Conservation (phyloP, 2,888 invertebrate species). For the Drosophila colorata region DNA sequence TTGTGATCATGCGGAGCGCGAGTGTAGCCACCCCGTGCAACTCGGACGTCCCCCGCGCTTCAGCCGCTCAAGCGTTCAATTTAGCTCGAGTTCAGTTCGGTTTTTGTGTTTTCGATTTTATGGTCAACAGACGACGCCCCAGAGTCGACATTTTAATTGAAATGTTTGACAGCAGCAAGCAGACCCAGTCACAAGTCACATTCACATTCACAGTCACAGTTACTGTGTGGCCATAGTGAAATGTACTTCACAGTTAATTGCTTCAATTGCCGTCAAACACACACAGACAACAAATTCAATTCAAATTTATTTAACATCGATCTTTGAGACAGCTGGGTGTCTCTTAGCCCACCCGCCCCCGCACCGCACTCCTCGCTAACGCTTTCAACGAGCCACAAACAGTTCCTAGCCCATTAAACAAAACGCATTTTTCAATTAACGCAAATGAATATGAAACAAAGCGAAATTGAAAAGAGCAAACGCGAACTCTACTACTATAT, state of each 20-base stretch:
- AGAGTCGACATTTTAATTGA: conserved; percentile 65
- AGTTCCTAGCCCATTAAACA: conserved; percentile 30
- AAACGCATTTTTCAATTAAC: conserved; percentile 59
- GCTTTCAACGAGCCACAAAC: not conserved
- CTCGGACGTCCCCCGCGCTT: conserved; percentile 3
- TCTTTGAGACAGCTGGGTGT: conserved; percentile 27
- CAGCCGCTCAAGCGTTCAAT: conserved; percentile 53
- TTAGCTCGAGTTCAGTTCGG: conserved; percentile 57
- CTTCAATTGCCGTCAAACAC: conserved; percentile 62
- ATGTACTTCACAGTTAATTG: conserved; percentile 77
- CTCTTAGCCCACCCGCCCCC: too few species aligned
- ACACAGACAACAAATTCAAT: conserved; percentile 51
- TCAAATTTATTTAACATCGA: conserved; percentile 58
- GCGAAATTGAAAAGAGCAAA: not conserved
- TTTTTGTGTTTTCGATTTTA: conserved; percentile 29
- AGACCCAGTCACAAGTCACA: conserved; percentile 36
- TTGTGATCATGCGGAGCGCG: conserved; percentile 67
- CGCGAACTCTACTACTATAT: not conserved
- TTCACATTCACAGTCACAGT: conserved; percentile 27
- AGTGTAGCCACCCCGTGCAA: conserved; percentile 28
- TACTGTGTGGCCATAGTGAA: conserved; percentile 36
- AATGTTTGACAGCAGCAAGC: conserved; percentile 68
- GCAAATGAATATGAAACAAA: conserved; percentile 35
- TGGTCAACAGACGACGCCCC: conserved; percentile 27
- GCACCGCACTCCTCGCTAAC: not conserved